phyloP scores from a whole-genome alignment of 2,888 invertebrate species.

The Charanyca ferruginea region DNA sequence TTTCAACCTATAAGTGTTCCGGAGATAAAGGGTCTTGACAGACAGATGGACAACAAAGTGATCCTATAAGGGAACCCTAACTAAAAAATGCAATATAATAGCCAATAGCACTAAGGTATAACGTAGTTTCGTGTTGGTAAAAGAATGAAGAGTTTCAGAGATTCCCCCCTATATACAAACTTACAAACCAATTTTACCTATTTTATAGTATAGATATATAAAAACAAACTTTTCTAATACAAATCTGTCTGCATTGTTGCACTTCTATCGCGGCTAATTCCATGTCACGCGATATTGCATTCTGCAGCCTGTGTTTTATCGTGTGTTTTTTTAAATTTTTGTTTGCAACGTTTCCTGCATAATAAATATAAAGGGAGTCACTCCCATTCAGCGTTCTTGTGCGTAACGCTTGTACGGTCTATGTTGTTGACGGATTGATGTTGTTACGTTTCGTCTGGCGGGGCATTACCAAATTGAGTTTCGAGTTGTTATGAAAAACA shows the following conservation, averaged over 20 bases:
- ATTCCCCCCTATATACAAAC: no score
- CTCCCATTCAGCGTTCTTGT: not conserved
- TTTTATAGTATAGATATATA: not conserved
- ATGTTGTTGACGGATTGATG: not conserved
- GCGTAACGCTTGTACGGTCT: not conserved
- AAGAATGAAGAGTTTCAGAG: no score
- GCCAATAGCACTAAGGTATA: no score
- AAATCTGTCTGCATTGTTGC: constrained; percentile 13
- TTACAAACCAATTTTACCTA: no score
- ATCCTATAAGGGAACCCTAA: no score
- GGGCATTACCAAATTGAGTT: constrained; percentile 7
- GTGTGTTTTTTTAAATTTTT: constrained; percentile 29
- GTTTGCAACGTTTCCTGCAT: constrained; percentile 16
- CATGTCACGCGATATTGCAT: constrained; percentile 49
- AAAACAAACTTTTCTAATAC: constrained; percentile 14
- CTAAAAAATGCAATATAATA: no score
- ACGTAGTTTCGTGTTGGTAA: no score
- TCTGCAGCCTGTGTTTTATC: constrained; percentile 27
- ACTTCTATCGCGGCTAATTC: constrained; percentile 20
- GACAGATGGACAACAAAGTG: no score
- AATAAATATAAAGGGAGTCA: constrained; percentile 3
- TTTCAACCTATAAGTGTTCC: no score
- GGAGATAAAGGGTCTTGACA: no score
- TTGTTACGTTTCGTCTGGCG: not conserved
- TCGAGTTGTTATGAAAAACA: not conserved